phyloP scores from a whole-genome alignment of 2,888 invertebrate genomes.

The Chloromyia formosa region DNA sequence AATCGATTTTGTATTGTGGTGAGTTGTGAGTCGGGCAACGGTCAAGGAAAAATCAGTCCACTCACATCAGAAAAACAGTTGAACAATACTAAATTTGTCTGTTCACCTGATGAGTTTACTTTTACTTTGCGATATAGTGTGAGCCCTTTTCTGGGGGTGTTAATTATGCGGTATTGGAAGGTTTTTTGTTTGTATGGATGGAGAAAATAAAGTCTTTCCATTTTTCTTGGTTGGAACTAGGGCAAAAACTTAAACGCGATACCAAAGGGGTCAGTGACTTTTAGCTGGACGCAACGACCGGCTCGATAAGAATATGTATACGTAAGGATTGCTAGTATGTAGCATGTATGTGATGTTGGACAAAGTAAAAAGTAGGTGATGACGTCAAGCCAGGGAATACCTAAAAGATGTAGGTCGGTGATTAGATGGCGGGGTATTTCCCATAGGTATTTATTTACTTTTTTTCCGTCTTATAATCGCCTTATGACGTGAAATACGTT shows the following conservation, averaged over 20 bases:
- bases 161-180: too few species aligned
- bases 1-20: background rate
- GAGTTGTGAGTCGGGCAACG: constrained; percentile 2
- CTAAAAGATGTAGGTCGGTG: constrained; percentile 30
- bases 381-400: constrained; percentile 22
- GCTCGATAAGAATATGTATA: background rate
- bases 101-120: too few species aligned
- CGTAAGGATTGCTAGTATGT: constrained; percentile 7
- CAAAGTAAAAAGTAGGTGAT: background rate
- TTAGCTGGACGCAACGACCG: background rate
- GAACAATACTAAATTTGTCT: too few species aligned
- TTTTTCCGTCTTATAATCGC: constrained; percentile 19
- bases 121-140: too few species aligned
- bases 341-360: background rate
- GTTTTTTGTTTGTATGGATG: too few species aligned
- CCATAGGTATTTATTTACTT: constrained; percentile 13
- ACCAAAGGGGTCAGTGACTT: constrained; percentile 27
- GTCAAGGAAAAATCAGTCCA: constrained; percentile 33
- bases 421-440: constrained; percentile 12
- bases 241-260: background rate
- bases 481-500: constrained; percentile 10
- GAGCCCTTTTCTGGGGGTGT: too few species aligned
- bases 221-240: background rate
- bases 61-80: too few species aligned
- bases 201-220: too few species aligned